Evolutionary conservation across 2,888 invertebrate species (phyloP), one percentile per base, ranked within the genome.

Genomic region (Polyommatus iphigenia): DNA sequence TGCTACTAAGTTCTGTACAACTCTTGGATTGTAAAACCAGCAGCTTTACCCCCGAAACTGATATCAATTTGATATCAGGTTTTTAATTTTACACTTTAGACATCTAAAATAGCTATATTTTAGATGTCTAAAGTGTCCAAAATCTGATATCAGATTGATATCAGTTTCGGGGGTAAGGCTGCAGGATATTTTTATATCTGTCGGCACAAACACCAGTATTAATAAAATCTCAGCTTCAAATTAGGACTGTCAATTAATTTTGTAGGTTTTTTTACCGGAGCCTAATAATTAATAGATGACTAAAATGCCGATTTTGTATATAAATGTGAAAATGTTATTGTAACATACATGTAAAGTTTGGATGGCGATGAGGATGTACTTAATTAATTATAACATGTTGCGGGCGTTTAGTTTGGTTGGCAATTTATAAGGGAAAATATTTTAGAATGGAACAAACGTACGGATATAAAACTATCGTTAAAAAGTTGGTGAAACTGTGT

Each of bases 331-430:
- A 71, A 76, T 72, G 50, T 50, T 75, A 82, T 81, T 85, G 84
- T 86, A 87, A 86, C 86, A 84, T 85, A 84, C 81, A 80, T 79
- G 54, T 75, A 75, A 82, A 82, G 83, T 80, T 82, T 77, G 79
- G 80, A 85, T 87, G 87, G 86, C 87, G 87, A 24, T 85, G 87
- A 81, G 85, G 84, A 87, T 90, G 91, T 91, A 91, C 91, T 91
- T 91, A 91, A 91, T 81, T 80, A 80, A 73, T 80, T 72, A 50
- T 77, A 78, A 29, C n/a, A 72, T 54, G 54, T 54, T 24, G 29
- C 29, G 18, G 75, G 54, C 29, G 46, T 54, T 75, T 75, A 75
- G 50, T 20, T 46, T 20, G 4, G 41, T 20, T 20, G 20, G 41
- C 8, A 41, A 62, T 10, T 59, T n/a, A 7, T 54, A 59, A 59